Percentiles rank a stretch among this genome's conserved stretches.
Conservation (phyloP, 2,888 invertebrate species). For the Ischnus inquisitorius region DNA sequence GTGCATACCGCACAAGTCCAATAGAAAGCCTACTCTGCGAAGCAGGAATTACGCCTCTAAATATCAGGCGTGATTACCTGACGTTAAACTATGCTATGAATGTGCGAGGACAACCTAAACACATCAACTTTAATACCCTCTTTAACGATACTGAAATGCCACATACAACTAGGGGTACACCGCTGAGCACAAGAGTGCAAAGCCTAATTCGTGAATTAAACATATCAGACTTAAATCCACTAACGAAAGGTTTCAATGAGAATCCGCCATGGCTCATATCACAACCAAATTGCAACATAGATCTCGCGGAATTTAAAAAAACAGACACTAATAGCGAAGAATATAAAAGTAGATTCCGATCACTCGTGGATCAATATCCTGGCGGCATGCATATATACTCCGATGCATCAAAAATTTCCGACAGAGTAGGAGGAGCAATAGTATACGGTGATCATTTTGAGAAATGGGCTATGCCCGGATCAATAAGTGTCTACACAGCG, state of each 20-base stretch:
- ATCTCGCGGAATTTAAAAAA: not conserved
- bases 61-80: no score
- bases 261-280: slow-evolving; percentile 2
- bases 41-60: slow-evolving; percentile 30
- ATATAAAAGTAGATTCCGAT: not conserved
- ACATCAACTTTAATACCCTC: not conserved
- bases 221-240: no score
- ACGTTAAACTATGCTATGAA: not conserved
- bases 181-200: no score
- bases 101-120: not conserved
- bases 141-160: not conserved
- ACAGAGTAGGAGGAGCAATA: slow-evolving; percentile 2
- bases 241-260: not conserved
- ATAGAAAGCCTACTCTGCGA: slow-evolving; percentile 55
- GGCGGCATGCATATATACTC: slow-evolving; percentile 3
- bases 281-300: not conserved
- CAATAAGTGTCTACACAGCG: not conserved
- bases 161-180: not conserved
- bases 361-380: not conserved
- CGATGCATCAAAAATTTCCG: not conserved
- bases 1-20: slow-evolving; percentile 65
- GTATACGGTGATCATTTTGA: not conserved
- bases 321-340: not conserved
- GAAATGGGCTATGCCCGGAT: not conserved
- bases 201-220: no score